Conservation (phyloP, 2,888 invertebrate genomes). For the Myopa tessellatipennis region DNA sequence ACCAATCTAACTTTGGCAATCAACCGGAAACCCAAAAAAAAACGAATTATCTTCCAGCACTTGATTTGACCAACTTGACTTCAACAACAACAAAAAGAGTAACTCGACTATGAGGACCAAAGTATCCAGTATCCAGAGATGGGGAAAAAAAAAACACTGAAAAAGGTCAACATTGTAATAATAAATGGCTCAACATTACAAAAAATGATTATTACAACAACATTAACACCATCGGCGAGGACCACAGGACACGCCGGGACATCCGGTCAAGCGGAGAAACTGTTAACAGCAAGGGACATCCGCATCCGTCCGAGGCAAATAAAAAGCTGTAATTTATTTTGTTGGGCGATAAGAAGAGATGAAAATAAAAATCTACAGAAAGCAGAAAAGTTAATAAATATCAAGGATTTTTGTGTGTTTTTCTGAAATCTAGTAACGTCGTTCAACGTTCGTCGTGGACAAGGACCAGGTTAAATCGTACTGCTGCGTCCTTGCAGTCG, state of each 20-base stretch:
- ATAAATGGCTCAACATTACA: conserved; percentile 31
- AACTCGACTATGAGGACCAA: neutral
- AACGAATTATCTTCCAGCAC: conserved; percentile 6
- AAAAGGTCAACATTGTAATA: conserved; percentile 26
- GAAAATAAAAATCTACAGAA: neutral
- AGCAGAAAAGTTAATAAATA: neutral
- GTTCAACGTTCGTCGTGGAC: no score
- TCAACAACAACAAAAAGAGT: neutral
- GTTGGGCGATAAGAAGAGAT: neutral
- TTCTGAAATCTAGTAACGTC: neutral
- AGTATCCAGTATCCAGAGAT: no score
- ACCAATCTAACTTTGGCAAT: neutral
- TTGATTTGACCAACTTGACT: neutral
- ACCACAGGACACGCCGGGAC: neutral
- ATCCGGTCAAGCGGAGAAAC: neutral
- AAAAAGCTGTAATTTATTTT: conserved; percentile 32
- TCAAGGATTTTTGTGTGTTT: neutral
- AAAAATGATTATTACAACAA: conserved; percentile 37
- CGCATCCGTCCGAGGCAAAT: conserved; percentile 23
- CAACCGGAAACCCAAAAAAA: neutral
- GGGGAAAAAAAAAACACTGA: neutral
- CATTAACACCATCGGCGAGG: conserved; percentile 21
- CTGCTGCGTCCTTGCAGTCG: neutral
- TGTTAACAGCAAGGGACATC: conserved; percentile 32
- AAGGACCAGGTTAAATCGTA: no score